A percentile compares a stretch with the other conserved stretches of the same genome.
These are phyloP conservation scores for Hipparchia semele DNA, from an alignment of 2,888 invertebrate genomes.

Conservation along the genomic window DNA sequence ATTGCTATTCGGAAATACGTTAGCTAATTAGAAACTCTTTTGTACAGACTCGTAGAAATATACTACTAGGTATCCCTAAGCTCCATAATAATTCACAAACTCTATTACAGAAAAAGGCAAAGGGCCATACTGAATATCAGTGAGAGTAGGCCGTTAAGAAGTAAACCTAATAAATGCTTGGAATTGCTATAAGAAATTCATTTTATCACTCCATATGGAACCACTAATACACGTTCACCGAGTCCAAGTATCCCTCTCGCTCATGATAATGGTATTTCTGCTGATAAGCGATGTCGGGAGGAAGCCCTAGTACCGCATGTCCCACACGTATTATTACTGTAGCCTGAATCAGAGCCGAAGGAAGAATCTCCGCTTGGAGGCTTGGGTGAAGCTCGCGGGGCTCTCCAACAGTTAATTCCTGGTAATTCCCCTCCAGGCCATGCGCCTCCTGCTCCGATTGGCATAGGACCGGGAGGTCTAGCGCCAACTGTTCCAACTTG, in stretches of 20 bases:
- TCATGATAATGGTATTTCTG: slow-evolving; percentile 81
- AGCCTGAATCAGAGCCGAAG: slow-evolving; percentile 93
- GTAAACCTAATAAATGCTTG: slow-evolving; percentile 65
- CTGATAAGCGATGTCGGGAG: slow-evolving; percentile 75
- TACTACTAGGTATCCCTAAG: slow-evolving; percentile 54
- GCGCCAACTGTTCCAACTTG: slow-evolving; percentile 87
- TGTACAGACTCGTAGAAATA: slow-evolving; percentile 69
- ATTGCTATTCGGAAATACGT: slow-evolving; percentile 35
- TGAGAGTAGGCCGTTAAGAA: slow-evolving; percentile 62
- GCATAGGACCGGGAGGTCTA: slow-evolving; percentile 70
- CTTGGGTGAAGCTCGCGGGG: slow-evolving; percentile 79
- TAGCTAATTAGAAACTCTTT: slow-evolving; percentile 46
- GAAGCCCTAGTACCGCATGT: slow-evolving; percentile 85
- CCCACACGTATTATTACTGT: slow-evolving; percentile 91
- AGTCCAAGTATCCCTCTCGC: slow-evolving; percentile 51
- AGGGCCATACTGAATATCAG: slow-evolving; percentile 64
- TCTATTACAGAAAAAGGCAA: slow-evolving; percentile 62
- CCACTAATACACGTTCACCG: slow-evolving; percentile 56
- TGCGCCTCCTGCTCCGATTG: slow-evolving; percentile 85
- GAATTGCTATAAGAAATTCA: slow-evolving; percentile 33
- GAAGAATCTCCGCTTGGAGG: slow-evolving; percentile 89
- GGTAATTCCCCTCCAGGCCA: slow-evolving; percentile 86
- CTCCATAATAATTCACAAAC: slow-evolving; percentile 45
- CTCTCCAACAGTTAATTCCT: slow-evolving; percentile 84
- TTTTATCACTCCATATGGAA: slow-evolving; percentile 41